phyloP scores from a whole-genome alignment of 2,113 vertebrate genomes.

The Hippoglossus stenolepis region DNA sequence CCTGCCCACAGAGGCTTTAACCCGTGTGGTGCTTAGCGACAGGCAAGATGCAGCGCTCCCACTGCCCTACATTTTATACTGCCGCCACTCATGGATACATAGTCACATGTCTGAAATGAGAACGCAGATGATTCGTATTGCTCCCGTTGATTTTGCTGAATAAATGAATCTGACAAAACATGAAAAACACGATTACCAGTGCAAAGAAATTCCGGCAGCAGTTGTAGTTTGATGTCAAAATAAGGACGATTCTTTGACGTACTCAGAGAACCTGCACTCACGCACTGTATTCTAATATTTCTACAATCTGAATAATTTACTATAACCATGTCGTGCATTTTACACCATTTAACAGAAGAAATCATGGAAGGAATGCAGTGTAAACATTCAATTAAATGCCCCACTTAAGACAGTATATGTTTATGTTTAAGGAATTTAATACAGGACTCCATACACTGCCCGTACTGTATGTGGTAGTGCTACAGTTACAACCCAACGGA shows the following conservation, averaged over 20 bases:
- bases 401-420: not conserved
- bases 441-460: not conserved
- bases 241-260: not conserved
- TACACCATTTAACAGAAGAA: not conserved
- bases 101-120: constrained; percentile 12
- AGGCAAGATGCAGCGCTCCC: constrained; percentile 54
- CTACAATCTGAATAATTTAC: constrained; percentile 21
- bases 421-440: not conserved
- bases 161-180: not conserved
- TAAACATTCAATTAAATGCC: not conserved
- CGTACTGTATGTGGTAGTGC: too few species aligned
- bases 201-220: too few species aligned
- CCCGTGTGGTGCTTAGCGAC: constrained; percentile 66
- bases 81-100: constrained; percentile 8
- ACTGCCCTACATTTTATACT: constrained; percentile 76
- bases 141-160: constrained; percentile 2
- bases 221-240: not conserved
- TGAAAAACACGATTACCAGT: not conserved
- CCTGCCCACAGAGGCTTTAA: constrained; percentile 59
- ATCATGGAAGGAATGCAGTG: constrained; percentile 1
- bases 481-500: too few species aligned
- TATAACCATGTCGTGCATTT: not conserved
- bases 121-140: not conserved
- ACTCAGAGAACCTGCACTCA: not conserved
- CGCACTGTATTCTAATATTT: constrained; percentile 12